Evolutionary conservation across 2,113 vertebrate genomes (phyloP).

Genomic region (Pseudorhombus dupliciocellatus): DNA sequence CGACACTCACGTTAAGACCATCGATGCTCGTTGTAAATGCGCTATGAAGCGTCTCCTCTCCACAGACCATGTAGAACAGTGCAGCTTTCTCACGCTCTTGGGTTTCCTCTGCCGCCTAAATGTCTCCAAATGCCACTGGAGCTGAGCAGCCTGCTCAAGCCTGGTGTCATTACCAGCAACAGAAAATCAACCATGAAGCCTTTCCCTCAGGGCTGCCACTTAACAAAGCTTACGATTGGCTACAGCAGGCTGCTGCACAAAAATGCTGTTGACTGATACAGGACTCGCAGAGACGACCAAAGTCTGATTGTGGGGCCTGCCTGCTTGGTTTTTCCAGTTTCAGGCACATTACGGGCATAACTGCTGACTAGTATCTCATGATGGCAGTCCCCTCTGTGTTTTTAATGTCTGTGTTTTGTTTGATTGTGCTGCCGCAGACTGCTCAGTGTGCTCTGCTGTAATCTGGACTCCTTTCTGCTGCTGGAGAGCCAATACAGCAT

Average conservation of each 20-base stretch:
- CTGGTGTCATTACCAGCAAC: constrained; percentile 62
- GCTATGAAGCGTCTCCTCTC: neutral
- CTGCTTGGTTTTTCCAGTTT: neutral
- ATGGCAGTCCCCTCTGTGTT: constrained; percentile 22
- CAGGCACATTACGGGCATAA: neutral
- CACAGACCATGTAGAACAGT: neutral
- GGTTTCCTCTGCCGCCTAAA: constrained; percentile 9
- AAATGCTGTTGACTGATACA: constrained; percentile 48
- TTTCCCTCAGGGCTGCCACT: constrained; percentile 49
- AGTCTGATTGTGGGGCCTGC: constrained; percentile 30
- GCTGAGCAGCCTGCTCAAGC: constrained; percentile 36
- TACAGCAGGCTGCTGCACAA: constrained; percentile 28
- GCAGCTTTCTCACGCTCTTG: neutral
- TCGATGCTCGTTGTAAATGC: neutral
- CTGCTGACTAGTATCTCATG: constrained; percentile 12
- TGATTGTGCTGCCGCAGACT: constrained; percentile 80
- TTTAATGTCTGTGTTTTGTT: constrained; percentile 43
- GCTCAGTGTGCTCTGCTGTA: constrained; percentile 89
- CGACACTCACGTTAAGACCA: neutral
- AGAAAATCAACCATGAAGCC: constrained; percentile 60
- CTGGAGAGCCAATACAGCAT: constrained; percentile 91
- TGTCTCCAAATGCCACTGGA: constrained; percentile 36
- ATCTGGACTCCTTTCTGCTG: constrained; percentile 89
- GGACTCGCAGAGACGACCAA: constrained; percentile 24
- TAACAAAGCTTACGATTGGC: constrained; percentile 59